These are phyloP conservation scores for Irena cyanogastra DNA, from an alignment of 2,113 vertebrate genomes.

Conservation along the genomic window DNA sequence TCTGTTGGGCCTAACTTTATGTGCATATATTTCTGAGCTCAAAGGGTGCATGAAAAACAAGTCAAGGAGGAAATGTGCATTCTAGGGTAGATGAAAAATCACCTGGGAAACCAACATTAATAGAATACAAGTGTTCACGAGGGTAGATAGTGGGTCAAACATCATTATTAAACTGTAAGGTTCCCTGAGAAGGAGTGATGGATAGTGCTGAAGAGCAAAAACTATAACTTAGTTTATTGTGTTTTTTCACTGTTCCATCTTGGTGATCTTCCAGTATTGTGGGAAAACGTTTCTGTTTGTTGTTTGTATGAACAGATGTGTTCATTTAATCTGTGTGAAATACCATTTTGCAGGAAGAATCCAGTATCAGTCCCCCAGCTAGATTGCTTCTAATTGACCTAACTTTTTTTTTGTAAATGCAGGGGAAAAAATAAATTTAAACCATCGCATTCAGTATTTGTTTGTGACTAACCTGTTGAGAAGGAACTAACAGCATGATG, in stretches of 20 bases:
- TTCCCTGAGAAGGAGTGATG: neutral
- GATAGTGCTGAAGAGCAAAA: neutral
- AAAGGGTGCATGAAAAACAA: neutral
- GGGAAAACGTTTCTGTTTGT: neutral
- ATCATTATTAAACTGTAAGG: neutral
- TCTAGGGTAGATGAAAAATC: neutral
- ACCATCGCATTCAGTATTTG: neutral
- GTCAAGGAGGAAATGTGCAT: neutral
- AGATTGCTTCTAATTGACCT: neutral
- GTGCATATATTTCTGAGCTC: neutral
- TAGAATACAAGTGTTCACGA: neutral
- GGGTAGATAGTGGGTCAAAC: neutral
- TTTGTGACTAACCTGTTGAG: neutral
- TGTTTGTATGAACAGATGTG: neutral
- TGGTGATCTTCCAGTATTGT: neutral
- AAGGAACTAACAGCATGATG: neutral
- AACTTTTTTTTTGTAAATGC: neutral
- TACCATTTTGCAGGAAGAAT: neutral
- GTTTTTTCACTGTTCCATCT: neutral
- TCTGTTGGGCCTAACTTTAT: neutral
- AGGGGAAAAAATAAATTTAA: neutral
- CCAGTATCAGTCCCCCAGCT: neutral
- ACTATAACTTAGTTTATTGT: neutral
- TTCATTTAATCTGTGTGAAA: neutral
- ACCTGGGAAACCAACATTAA: neutral